Conservation (phyloP, 2,797 vertebrate genomes). For the Antrozous pallidus region DNA sequence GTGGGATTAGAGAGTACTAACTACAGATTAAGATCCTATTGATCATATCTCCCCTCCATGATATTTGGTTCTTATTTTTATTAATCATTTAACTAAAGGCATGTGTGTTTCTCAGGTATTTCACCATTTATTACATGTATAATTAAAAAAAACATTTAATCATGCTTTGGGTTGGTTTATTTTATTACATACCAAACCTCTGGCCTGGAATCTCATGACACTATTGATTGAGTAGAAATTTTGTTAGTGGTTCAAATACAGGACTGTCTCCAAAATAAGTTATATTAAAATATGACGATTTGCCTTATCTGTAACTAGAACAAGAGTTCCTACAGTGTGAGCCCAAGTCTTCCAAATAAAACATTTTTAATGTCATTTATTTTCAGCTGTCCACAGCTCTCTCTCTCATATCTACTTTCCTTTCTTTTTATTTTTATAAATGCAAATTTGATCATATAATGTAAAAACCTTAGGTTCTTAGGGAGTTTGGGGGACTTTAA, state of each 20-base stretch:
- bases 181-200: slow-evolving; percentile 18
- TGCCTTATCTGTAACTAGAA: not conserved
- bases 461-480: not conserved
- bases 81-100: not conserved
- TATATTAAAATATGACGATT: slow-evolving; percentile 33
- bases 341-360: slow-evolving; percentile 28
- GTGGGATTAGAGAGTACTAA: not conserved
- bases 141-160: slow-evolving; percentile 29
- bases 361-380: slow-evolving; percentile 50
- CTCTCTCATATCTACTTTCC: not conserved
- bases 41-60: not conserved
- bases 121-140: not conserved
- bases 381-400: slow-evolving; percentile 25
- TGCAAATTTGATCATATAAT: not conserved
- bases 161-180: not conserved
- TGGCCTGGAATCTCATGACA: not conserved
- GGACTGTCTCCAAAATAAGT: not conserved
- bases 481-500: not conserved
- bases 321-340: not conserved
- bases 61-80: not conserved
- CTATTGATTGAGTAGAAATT: not conserved
- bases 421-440: slow-evolving; percentile 14
- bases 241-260: slow-evolving; percentile 9
- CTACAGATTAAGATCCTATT: not conserved
- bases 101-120: not conserved